These are phyloP conservation scores for Progne subis DNA, from an alignment of 2,113 vertebrate species.

Conservation along the genomic window DNA sequence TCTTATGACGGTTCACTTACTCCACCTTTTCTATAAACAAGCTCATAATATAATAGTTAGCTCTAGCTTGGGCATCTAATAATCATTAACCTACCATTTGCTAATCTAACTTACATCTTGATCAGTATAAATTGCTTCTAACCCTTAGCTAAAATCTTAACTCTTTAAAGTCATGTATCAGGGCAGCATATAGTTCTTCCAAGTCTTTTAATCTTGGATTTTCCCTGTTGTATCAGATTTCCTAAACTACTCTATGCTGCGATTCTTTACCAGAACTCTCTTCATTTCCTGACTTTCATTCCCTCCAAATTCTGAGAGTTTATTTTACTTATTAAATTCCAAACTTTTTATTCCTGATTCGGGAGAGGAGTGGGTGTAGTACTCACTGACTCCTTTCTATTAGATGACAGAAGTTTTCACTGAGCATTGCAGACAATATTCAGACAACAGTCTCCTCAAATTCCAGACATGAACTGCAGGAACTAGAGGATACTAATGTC, in stretches of 20 bases:
- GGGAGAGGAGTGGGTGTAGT: neutral
- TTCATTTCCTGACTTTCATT: neutral
- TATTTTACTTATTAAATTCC: neutral
- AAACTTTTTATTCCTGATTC: neutral
- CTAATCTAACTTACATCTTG: no score
- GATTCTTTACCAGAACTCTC: neutral
- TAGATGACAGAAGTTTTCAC: neutral
- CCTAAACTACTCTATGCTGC: neutral
- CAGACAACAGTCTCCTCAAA: accelerated
- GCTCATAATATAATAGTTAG: no score
- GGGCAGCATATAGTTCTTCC: neutral
- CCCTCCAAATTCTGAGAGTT: neutral
- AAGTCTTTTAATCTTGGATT: neutral
- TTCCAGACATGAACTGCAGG: neutral
- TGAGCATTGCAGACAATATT: neutral
- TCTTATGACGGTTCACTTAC: no score
- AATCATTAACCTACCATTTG: no score
- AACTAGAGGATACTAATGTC: neutral
- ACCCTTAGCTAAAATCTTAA: no score
- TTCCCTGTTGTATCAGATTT: neutral
- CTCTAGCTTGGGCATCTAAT: no score
- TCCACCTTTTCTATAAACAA: no score
- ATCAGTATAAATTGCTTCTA: no score
- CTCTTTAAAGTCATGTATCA: no score
- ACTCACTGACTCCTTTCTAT: neutral